Evolutionary conservation across 2,113 vertebrate species (phyloP).

Genomic region (Alexandromys fortis): DNA sequence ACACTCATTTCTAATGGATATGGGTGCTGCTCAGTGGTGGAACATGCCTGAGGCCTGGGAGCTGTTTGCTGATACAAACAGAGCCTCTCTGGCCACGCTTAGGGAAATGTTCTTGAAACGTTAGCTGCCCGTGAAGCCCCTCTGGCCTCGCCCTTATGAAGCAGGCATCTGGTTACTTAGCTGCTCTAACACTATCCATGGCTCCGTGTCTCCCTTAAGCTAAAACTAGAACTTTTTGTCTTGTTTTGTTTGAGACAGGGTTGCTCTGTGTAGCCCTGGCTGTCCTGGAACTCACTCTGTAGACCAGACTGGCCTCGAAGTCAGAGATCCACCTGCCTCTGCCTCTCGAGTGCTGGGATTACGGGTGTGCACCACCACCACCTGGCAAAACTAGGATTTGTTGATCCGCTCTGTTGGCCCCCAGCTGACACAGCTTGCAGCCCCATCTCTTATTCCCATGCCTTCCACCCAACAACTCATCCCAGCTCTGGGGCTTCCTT

Average conservation of each 20-base stretch:
- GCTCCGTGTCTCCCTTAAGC: background rate
- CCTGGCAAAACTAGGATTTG: background rate
- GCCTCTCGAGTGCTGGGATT: background rate
- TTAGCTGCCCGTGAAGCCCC: background rate
- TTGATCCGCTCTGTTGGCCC: background rate
- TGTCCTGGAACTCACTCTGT: background rate
- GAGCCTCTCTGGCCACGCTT: background rate
- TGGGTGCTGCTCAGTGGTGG: background rate
- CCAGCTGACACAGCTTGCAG: background rate
- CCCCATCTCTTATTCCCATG: background rate
- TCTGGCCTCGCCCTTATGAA: background rate
- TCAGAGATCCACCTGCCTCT: background rate
- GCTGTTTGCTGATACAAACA: background rate
- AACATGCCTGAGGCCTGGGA: background rate
- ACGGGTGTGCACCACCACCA: fast-evolving
- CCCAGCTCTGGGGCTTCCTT: background rate
- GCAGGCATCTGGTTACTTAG: background rate
- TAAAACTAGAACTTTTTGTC: background rate
- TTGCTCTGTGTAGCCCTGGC: background rate
- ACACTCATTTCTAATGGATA: background rate
- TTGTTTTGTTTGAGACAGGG: background rate
- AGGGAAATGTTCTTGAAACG: background rate
- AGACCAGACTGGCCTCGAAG: background rate
- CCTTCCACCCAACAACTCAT: no score
- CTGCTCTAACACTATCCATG: background rate